These are phyloP conservation scores for Anthopleura sola DNA, from an alignment of 64 coral and sea anemone species.

Conservation along the genomic window DNA sequence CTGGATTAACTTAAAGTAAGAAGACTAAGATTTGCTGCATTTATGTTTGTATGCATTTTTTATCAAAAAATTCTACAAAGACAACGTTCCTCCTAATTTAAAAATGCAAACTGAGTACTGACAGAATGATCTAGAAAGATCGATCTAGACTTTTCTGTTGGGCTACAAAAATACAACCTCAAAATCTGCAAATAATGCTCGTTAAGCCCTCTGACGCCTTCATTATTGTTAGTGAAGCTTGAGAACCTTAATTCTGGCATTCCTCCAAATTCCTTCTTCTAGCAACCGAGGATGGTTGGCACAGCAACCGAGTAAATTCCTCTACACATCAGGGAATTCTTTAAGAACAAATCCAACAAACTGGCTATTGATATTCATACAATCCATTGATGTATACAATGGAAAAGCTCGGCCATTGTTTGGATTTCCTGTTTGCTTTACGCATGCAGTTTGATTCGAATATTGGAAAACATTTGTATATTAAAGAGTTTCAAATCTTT, in stretches of 20 bases:
- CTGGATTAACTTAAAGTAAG: too few species aligned
- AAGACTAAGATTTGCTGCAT: too few species aligned
- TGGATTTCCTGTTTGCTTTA: not conserved
- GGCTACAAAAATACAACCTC: not conserved
- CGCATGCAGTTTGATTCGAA: not conserved
- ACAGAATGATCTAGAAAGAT: not conserved
- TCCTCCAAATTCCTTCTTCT: not conserved
- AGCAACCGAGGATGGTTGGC: conserved; percentile 1
- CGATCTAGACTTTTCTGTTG: not conserved
- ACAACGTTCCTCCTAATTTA: not conserved
- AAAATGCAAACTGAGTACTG: not conserved
- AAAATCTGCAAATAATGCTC: not conserved
- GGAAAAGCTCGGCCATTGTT: not conserved
- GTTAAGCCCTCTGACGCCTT: not conserved
- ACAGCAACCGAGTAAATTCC: conserved; percentile 13
- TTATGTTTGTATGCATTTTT: too few species aligned
- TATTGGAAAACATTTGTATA: too few species aligned
- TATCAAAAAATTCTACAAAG: too few species aligned
- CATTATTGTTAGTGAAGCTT: not conserved
- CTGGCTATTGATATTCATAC: not conserved
- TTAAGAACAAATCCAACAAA: conserved; percentile 8
- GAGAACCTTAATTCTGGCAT: not conserved
- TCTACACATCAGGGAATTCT: not conserved
- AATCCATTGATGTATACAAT: not conserved
- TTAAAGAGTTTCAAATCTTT: too few species aligned